Base-by-base conservation (phyloP, 2,113 vertebrate genomes). In the Limanda limanda region DNA sequence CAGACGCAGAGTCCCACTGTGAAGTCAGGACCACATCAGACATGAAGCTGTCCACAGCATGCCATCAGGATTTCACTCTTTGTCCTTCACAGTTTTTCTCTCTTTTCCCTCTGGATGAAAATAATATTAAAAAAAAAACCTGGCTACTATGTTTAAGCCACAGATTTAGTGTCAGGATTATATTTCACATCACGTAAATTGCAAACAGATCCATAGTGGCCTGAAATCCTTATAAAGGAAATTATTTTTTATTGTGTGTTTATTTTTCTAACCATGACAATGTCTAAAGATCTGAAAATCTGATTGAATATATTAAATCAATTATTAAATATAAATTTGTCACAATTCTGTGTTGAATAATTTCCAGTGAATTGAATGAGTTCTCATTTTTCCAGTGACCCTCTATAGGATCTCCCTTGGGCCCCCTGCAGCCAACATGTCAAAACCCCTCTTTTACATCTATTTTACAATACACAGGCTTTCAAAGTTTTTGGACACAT, bases 11-110 rank as follows among this genome's bases (percentile, higher is more conserved):
- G 68, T 87, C 90, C 90, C 76, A 91, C 89, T 93, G 92, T 91
- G 91, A 90, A 88, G 90, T 90, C 88, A 84, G 87, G 86, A 89
- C 84, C 87, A 90, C 87, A 84, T 88, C 87, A 91, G 86, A 89
- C 83, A 88, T 85, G 86, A 92, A 87, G 87, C 89, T 92, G 86
- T 92, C 90, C 87, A 82, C 90, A 89, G 86, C 82, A 88, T 78
- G 89, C 74, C 83, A 84, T 76, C 84, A 82, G 83, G 83, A 85
- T 80, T 79, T 86, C 88, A 84, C 76, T 90, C 82, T 88, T 85
- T 91, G 89, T 90, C 88, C 87, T 88, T 86, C 85, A 79, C 20
- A 80, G 79, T 64, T 67, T 74, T 23, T 42, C n/a, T 84, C 68
- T 47, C 74, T 45, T 81, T 48, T 64, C 20, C 66, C 55, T 75